Percentiles rank a stretch among this genome's conserved stretches.
These are phyloP conservation scores for Plagiodera versicolora DNA, from an alignment of 2,888 invertebrate genomes.

Conservation along the genomic window DNA sequence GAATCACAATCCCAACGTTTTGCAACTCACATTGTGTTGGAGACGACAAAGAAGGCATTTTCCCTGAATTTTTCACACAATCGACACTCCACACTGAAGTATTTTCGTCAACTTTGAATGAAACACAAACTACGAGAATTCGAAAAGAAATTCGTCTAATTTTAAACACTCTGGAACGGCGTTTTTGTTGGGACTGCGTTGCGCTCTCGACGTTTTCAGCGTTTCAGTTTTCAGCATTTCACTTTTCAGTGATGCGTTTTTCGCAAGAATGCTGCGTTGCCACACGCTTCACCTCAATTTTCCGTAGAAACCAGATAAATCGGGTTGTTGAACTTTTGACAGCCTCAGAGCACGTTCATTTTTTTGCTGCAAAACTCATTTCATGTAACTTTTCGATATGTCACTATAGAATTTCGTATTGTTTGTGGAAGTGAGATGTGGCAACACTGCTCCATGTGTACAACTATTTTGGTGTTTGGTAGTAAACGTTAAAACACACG, in stretches of 20 bases:
- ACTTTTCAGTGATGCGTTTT: conserved; percentile 30
- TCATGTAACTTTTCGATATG: too few relatives aligned
- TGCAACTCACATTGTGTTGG: conserved; percentile 44
- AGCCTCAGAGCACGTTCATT: too few relatives aligned
- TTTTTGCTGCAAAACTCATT: too few relatives aligned
- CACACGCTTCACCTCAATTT: conserved; percentile 1
- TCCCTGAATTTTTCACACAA: conserved; percentile 6
- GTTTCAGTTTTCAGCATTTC: conserved; percentile 28
- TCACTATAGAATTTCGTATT: too few relatives aligned
- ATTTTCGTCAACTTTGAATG: conserved; percentile 24
- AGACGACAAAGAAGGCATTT: conserved; percentile 44
- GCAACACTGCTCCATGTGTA: neutral
- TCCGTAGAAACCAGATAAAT: too few relatives aligned
- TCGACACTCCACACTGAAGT: conserved; percentile 23
- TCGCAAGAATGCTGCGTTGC: conserved; percentile 18
- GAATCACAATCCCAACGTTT: neutral
- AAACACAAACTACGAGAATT: conserved; percentile 27
- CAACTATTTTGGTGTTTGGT: too few relatives aligned
- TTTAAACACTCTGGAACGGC: conserved; percentile 45
- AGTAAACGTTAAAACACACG: too few relatives aligned
- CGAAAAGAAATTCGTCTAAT: conserved; percentile 46
- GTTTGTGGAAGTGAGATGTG: neutral
- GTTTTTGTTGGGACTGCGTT: conserved; percentile 29
- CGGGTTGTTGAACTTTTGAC: too few relatives aligned
- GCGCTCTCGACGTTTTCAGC: conserved; percentile 26